phyloP scores from a whole-genome alignment of 2,888 invertebrate genomes.

The Ischnus inquisitorius region DNA sequence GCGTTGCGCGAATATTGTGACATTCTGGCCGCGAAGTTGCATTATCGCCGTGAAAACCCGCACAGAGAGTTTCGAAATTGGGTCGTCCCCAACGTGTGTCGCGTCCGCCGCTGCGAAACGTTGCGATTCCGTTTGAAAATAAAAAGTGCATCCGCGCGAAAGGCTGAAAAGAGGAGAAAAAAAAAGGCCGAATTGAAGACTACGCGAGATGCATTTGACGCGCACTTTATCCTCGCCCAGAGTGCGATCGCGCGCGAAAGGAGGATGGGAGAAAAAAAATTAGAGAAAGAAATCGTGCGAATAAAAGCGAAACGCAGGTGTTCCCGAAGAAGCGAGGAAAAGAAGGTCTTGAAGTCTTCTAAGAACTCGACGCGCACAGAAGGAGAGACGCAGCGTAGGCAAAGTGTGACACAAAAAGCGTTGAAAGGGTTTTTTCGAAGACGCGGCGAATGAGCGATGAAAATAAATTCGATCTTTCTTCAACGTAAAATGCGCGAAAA shows the following conservation, averaged over 20 bases:
- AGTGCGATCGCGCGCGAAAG: constrained; percentile 7
- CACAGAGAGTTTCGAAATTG: constrained; percentile 32
- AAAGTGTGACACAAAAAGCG: background rate
- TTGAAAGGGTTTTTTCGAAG: background rate
- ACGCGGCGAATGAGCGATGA: background rate
- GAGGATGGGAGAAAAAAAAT: background rate
- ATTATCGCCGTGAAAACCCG: background rate
- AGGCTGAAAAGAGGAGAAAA: background rate
- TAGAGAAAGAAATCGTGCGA: constrained; percentile 2
- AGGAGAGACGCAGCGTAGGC: background rate
- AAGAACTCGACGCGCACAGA: background rate
- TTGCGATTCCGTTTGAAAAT: constrained; percentile 4
- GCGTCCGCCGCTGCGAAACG: constrained; percentile 14
- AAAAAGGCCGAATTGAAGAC: no score
- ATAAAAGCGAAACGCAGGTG: constrained; percentile 6
- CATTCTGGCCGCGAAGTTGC: background rate
- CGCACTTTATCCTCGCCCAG: constrained; percentile 25
- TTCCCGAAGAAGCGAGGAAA: background rate
- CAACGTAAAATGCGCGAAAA: background rate
- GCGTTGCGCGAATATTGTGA: constrained; percentile 37
- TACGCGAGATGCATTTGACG: constrained; percentile 15
- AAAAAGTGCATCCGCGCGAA: constrained; percentile 10
- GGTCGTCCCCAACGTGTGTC: constrained; percentile 32
- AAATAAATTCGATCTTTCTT: background rate
- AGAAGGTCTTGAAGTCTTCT: constrained; percentile 1